Base-by-base conservation (phyloP, 2,797 vertebrate species). In the Picus viridis region DNA sequence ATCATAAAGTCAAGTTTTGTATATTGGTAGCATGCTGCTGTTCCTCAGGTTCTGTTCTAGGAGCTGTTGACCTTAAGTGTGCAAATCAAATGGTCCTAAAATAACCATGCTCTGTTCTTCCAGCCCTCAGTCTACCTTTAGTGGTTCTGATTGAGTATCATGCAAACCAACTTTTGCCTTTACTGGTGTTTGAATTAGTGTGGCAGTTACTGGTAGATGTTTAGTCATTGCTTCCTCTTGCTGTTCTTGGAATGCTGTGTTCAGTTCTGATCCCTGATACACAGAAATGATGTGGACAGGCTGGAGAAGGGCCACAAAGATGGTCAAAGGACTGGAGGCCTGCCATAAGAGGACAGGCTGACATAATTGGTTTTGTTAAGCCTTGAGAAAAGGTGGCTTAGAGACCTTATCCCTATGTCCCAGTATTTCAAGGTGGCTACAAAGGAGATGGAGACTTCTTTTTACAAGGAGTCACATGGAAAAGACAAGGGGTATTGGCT, bases 191-290 rank as follows among this genome's bases (percentile, higher is more conserved):
- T 45, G 67, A 45, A 15, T 57, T 34, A 18, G n/a, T 23, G 22
- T 57, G 12, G 1, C 5, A 3, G 26, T 29, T 54, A 7, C 6
- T 47, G 36, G 34, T 36, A 7, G 45, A 2, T 54, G 32, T 29
- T 62, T 15, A 4, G 12, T 3, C 17, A 2, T 16, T 39, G 43
- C 24, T 8, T 14, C 34, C 45, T 14, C 2, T 0, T 12, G 2
- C 61, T 76, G 19, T 67, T 24, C 45, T 24, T 54, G 32, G 9
- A 65, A 30, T n/a, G 16, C 41, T 45, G 62, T 29, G 57, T 59
- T 34, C 20, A 15, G 20, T 32, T 59, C 22, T 59, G 57, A 20
- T 59, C 57, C n/a, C n/a, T 59, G n/a, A 19, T 59, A 20, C 9
- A 23, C n/a, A 59, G 23, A 32, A 59, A 14, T 34, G 12, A 59